Base-by-base conservation (phyloP, 2,888 invertebrate genomes). In the Tetheella fluctuosa region DNA sequence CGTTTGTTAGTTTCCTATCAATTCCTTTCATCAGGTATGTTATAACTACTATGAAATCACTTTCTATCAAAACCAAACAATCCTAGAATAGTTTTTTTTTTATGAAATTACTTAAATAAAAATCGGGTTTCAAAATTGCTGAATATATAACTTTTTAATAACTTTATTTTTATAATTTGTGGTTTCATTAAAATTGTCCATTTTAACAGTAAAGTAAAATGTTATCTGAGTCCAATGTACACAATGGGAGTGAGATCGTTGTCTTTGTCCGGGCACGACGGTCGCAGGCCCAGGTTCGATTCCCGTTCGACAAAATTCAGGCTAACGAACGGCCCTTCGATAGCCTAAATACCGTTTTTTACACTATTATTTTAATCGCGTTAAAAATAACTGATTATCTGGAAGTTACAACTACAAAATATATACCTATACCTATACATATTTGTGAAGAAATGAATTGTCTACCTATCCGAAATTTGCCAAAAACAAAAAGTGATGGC, bases 171-270 rank as follows among this genome's bases (percentile, higher is more conserved):
- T 20, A 48, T 48, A 20, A 20, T 20, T 62, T 61, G 62, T 61
- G 64, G 69, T 84, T 82, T 83, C 81, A 82, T 85, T 85, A 85
- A 85, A 84, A 80, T 85, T 81, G 79, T 80, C 72, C 61, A 72
- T 73, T 77, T 79, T 79, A 80, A 77, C 81, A 71, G 79, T 79
- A 78, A 82, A 83, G 80, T 73, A 84, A 81, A 85, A 85, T 84
- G 82, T 87, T 88, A 89, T 90, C 90, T 80, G 76, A 69, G 76
- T 79, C 74, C 79, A 81, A 83, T 81, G 85, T 81, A 85, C 83
- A 91, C 90, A 91, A 91, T 91, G 88, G 88, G 70, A 74, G 73
- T 74, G 75, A 89, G 90, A 91, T 91, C 86, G 77, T 90, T 91
- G 89, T 90, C 90, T 71, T 69, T 71, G 69, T 71, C 73, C 73